These are phyloP conservation scores for Oxygymnocypris stewartii DNA, from an alignment of 2,113 vertebrate species.

Conservation along the genomic window DNA sequence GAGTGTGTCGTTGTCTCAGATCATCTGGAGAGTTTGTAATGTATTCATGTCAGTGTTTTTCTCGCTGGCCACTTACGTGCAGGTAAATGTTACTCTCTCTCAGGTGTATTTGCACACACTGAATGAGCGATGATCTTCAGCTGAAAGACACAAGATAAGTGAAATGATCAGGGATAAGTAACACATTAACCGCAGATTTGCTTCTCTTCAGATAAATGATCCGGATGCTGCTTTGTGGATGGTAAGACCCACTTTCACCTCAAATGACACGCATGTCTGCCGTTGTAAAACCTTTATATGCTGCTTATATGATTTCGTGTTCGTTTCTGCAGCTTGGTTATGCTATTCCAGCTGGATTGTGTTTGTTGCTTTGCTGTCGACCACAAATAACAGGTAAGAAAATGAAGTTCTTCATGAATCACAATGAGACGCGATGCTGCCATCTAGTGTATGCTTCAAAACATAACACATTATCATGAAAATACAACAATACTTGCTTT, in stretches of 20 bases:
- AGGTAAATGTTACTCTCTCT: conserved; percentile 58
- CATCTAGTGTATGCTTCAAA: neutral
- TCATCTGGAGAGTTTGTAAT: conserved; percentile 67
- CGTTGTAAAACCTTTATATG: neutral
- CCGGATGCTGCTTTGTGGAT: conserved; percentile 76
- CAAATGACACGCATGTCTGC: rapidly evolving
- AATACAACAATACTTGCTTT: too few species aligned
- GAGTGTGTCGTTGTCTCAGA: neutral
- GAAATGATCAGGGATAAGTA: neutral
- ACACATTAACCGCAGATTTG: neutral
- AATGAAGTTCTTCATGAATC: conserved; percentile 34
- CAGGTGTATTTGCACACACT: rapidly evolving
- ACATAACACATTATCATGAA: too few species aligned
- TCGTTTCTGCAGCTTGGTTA: conserved; percentile 79
- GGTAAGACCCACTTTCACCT: conserved; percentile 57
- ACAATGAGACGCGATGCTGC: neutral
- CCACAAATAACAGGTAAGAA: conserved; percentile 82
- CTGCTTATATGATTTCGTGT: neutral
- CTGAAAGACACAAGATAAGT: neutral
- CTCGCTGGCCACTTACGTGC: conserved; percentile 73
- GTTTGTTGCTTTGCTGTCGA: conserved; percentile 75
- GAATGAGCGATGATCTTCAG: neutral
- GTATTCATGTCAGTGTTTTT: conserved; percentile 74
- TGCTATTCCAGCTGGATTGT: conserved; percentile 79
- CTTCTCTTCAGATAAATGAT: conserved; percentile 72